A percentile compares a stretch with the other conserved stretches of the same genome.
These are phyloP conservation scores for Pristionchus exspectatus DNA, from an alignment of 2,888 invertebrate genomes.

Conservation along the genomic window DNA sequence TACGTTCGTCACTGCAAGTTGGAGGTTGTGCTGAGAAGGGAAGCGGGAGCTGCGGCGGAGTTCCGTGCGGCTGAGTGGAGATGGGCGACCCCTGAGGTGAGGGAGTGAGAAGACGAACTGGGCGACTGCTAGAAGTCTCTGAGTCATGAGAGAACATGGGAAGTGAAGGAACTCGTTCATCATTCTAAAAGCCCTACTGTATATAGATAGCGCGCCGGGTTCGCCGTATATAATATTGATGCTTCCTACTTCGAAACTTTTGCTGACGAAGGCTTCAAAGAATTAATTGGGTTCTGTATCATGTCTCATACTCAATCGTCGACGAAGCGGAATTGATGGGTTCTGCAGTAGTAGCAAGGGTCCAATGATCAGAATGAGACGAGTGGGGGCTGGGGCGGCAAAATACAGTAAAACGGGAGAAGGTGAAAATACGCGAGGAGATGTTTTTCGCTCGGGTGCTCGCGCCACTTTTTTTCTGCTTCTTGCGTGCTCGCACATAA, in stretches of 20 bases:
- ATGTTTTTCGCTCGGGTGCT: background rate
- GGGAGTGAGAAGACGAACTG: too few relatives aligned
- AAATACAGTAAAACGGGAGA: conserved; percentile 5
- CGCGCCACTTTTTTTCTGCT: background rate
- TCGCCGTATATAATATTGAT: too few relatives aligned
- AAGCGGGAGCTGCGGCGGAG: conserved; percentile 82
- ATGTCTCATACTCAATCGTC: too few relatives aligned
- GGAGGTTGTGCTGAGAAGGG: conserved; percentile 91
- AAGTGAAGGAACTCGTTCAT: too few relatives aligned
- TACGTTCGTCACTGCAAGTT: conserved; percentile 97
- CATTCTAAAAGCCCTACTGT: background rate
- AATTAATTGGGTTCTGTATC: too few relatives aligned
- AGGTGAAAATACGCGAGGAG: conserved; percentile 7
- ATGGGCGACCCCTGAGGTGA: conserved; percentile 90
- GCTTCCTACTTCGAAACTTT: background rate
- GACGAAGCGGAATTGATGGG: too few relatives aligned
- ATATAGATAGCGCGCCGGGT: too few relatives aligned
- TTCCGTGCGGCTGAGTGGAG: conserved; percentile 97
- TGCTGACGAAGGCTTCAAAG: too few relatives aligned
- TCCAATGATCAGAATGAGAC: background rate
- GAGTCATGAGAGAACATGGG: too few relatives aligned
- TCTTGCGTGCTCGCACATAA: conserved; percentile 32
- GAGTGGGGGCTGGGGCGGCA: background rate
- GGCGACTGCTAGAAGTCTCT: too few relatives aligned
- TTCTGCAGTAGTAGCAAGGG: background rate